Evolutionary conservation across 2,888 invertebrate genomes (phyloP), one percentile per base, ranked within the genome.

Genomic region (Sipha maydis): DNA sequence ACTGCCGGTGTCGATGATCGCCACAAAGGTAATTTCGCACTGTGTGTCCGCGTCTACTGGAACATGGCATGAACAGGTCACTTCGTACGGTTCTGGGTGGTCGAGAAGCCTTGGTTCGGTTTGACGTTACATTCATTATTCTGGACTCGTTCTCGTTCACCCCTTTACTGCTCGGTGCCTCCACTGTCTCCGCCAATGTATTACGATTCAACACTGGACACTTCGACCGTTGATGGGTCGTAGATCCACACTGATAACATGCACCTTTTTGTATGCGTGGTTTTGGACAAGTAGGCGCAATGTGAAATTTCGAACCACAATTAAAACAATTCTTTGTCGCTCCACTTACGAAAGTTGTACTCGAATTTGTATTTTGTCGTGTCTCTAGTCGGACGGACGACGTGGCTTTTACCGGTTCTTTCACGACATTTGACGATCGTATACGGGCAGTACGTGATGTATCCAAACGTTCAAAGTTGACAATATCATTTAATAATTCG

Each of bases 191-290:
- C 14, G n/a, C n/a, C n/a, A n/a, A n/a, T n/a, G n/a, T n/a, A n/a
- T n/a, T 19, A 19, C 19, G 54, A 5, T 1, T 8, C 21, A 31
- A 78, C 28, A 4, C 25, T 31, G 77, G 54, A 9, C 54, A 78
- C 7, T 78, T 77, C 21, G 77, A 31, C 19, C 54, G 77, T 78
- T 78, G 77, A 54, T 78, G 54, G 8, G 77, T 54, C 9, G 17
- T 76, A n/a, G 76, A 38, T 2, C 48, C 76, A n/a, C 76, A 76
- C 76, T 76, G 76, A 48, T 76, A 48, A n/a, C n/a, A n/a, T n/a
- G n/a, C n/a, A n/a, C n/a, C n/a, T n/a, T n/a, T n/a, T n/a, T n/a
- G n/a, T n/a, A 75, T 76, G n/a, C 48, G 28, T 17, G 76, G 48
- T 76, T 76, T 76, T 17, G 75, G 41, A 21, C 76, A 75, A 14